phyloP scores from a whole-genome alignment of 1,140 invertebrate genomes.

The Aphidius ervi region DNA sequence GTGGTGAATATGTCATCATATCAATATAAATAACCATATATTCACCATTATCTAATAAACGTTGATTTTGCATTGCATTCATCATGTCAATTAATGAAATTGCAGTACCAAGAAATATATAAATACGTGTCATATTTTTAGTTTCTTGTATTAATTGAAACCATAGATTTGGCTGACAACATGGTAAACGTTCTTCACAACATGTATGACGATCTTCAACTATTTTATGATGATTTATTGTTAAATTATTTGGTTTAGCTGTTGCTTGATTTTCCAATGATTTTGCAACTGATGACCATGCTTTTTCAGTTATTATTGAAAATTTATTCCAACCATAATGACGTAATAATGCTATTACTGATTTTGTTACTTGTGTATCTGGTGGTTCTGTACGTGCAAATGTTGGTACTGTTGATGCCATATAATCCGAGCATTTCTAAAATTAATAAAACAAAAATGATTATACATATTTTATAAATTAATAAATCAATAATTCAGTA shows the following conservation, averaged over 20 bases:
- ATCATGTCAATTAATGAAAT: conserved; percentile 84
- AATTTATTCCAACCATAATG: conserved; percentile 94
- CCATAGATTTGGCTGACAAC: conserved; percentile 74
- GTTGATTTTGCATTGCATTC: conserved; percentile 80
- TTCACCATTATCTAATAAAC: conserved; percentile 84
- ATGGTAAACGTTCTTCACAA: conserved; percentile 67
- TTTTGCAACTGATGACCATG: conserved; percentile 73
- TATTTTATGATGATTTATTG: conserved; percentile 68
- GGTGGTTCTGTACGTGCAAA: conserved; percentile 93
- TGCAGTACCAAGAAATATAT: conserved; percentile 83
- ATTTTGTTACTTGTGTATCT: conserved; percentile 90
- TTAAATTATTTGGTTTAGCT: conserved; percentile 64
- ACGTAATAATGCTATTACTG: conserved; percentile 80
- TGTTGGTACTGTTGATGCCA: conserved; percentile 80
- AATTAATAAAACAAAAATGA: conserved; percentile 38
- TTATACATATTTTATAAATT: background rate
- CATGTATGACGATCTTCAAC: conserved; percentile 70
- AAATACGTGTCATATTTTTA: conserved; percentile 85
- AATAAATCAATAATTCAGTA: background rate
- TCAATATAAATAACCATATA: conserved; percentile 95
- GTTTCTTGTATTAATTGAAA: conserved; percentile 84
- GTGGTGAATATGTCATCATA: conserved; percentile 76
- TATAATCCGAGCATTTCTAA: conserved; percentile 91
- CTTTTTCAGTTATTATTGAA: conserved; percentile 82
- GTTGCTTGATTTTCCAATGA: conserved; percentile 69